Evolutionary conservation across 1,140 invertebrate species (phyloP).

Genomic region (Lordiphosa collinella): DNA sequence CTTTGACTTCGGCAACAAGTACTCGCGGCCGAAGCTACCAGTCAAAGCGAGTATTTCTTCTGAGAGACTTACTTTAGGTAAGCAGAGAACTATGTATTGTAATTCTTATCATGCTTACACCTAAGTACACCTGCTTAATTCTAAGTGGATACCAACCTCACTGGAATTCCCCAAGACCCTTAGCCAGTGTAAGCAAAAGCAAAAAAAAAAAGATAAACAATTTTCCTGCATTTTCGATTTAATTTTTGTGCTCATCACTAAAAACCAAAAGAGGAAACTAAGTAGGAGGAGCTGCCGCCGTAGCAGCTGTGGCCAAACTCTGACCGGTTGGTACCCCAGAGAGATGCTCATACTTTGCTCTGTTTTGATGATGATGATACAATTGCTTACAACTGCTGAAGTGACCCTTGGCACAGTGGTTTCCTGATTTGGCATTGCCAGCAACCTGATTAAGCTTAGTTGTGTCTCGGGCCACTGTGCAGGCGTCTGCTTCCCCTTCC

Average conservation of each 20-base stretch:
- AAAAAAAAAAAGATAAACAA: constrained; percentile 63
- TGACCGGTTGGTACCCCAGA: constrained; percentile 49
- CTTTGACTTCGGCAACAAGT: no score
- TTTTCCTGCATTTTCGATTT: constrained; percentile 73
- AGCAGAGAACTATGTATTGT: no score
- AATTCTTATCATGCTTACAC: no score
- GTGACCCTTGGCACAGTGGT: constrained; percentile 8
- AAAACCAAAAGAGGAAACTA: constrained; percentile 11
- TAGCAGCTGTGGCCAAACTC: constrained; percentile 47
- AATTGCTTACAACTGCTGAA: constrained; percentile 8
- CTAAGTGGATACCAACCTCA: neutral
- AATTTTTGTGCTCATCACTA: constrained; percentile 68
- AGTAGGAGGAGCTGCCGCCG: constrained; percentile 6
- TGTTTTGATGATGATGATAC: constrained; percentile 7
- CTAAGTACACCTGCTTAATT: no score
- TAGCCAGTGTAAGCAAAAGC: constrained; percentile 28
- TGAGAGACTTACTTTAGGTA: no score
- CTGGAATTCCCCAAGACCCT: neutral
- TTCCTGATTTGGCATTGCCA: neutral
- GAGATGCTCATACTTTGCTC: constrained; percentile 29
- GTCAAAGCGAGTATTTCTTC: no score
- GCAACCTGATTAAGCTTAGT: neutral
- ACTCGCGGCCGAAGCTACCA: no score
- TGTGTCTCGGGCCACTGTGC: neutral
- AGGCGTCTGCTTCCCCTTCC: neutral